A percentile compares a stretch with the other conserved stretches of the same genome.
Conservation (phyloP, 2,797 vertebrate species). For the Cyclopterus lumpus region DNA sequence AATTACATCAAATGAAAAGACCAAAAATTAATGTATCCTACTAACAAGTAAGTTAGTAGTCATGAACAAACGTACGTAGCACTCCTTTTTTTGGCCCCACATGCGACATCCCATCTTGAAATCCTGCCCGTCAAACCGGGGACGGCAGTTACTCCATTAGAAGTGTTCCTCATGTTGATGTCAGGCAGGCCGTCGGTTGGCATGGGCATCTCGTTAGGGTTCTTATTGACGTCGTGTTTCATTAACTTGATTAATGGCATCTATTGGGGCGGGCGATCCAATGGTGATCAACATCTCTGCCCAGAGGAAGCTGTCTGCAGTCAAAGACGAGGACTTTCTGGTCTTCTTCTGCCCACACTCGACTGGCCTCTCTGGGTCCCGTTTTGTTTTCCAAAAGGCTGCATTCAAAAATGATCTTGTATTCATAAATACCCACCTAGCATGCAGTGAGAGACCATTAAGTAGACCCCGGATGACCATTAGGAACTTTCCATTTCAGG, state of each 20-base stretch:
- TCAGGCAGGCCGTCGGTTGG: constrained; percentile 71
- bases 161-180: constrained; percentile 74
- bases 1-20: constrained; percentile 7
- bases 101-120: constrained; percentile 60
- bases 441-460: constrained; percentile 8
- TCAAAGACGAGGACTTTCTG: constrained; percentile 50
- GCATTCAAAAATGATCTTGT: constrained; percentile 17
- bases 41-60: neutral
- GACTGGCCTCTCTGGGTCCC: constrained; percentile 18
- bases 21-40: neutral
- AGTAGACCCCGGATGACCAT: constrained; percentile 43
- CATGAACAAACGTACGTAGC: too few relatives aligned
- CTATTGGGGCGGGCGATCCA: constrained; percentile 72
- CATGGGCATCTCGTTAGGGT: constrained; percentile 73
- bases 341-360: constrained; percentile 45
- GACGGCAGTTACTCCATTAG: constrained; percentile 70
- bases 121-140: constrained; percentile 67
- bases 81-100: constrained; percentile 26
- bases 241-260: constrained; percentile 83
- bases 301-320: constrained; percentile 59
- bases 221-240: constrained; percentile 81
- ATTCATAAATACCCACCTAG: constrained; percentile 47
- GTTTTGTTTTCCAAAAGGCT: constrained; percentile 37
- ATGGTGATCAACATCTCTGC: constrained; percentile 78
- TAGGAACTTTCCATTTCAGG: constrained; percentile 50